phyloP scores from a whole-genome alignment of 2,797 vertebrate species.

The Sebastes iracundus region DNA sequence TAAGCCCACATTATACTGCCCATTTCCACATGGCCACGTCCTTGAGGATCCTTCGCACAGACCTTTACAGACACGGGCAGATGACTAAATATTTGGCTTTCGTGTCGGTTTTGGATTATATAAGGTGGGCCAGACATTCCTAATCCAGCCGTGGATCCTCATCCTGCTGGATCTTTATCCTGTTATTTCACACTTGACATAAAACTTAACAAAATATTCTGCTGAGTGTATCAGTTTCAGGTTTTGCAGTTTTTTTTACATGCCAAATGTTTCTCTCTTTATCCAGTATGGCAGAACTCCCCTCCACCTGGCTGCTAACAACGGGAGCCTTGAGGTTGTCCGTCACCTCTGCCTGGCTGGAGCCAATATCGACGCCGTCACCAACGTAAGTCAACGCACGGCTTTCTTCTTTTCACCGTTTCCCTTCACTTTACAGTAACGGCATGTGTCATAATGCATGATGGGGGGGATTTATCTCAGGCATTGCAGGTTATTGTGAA shows the following conservation, averaged over 20 bases:
- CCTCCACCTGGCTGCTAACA: conserved; percentile 93
- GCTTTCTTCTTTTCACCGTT: not conserved
- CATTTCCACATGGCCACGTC: not conserved
- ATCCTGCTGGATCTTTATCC: not conserved
- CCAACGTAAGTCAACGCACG: conserved; percentile 84
- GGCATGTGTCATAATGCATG: not conserved
- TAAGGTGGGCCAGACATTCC: not conserved
- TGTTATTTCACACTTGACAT: not conserved
- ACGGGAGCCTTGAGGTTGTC: conserved; percentile 93
- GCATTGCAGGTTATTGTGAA: not conserved
- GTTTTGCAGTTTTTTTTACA: not conserved
- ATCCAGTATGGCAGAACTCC: conserved; percentile 91
- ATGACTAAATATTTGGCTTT: not conserved
- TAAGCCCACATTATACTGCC: not conserved
- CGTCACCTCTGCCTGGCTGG: conserved; percentile 92
- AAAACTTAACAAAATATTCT: not conserved
- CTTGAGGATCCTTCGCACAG: not conserved
- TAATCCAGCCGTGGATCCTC: not conserved
- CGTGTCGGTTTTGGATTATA: not conserved
- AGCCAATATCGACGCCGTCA: conserved; percentile 91
- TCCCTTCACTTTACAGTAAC: not conserved
- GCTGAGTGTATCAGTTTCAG: not conserved
- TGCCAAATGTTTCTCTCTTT: not conserved
- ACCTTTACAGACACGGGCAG: not conserved
- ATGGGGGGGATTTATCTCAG: not conserved